Evolutionary conservation across 2,113 vertebrate genomes (phyloP), one percentile per base, ranked within the genome.

Genomic region (Amphiprion ocellaris): DNA sequence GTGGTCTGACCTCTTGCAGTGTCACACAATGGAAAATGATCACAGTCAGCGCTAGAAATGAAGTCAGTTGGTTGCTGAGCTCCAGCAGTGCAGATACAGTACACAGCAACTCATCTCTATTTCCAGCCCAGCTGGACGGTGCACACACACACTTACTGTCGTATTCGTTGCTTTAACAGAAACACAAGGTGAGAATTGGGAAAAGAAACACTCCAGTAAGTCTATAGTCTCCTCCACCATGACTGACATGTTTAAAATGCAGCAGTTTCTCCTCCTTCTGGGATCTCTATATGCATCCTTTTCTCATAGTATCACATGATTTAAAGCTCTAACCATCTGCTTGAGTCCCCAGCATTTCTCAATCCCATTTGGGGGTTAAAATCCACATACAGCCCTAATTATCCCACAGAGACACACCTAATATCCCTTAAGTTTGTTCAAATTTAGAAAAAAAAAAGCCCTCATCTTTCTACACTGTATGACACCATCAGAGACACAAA

Each of bases 291-390:
- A 12, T 12, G 52, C 11, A 71, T 44, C 14, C 8, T 41, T 79
- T 55, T 73, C 58, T 81, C 64, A 52, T 82, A 60, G 19, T 19
- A 37, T 75, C 68, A 80, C 71, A 60, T 74, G 49, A 87, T 52
- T 5, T 50, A 53, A 64, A 37, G 30, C 74, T 39, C 70, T 19
- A 26, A 65, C 77, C 81, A 83, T 90, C 88, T 83, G 84, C 77
- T 62, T 21, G 23, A 68, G 28, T 55, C 77, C 39, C 89, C 21
- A 12, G 9, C 63, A 69, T 24, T 26, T 74, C 44, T 76, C 60
- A 69, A 55, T 77, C 50, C 26, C 59, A 71, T 71, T 75, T 39
- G 1, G 44, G 55, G 39, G 7, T 17, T 19, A 76, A 65, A 26
- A 83, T 52, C 60, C n/a, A 69, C 15, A 17, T n/a, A 15, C 21